Evolutionary conservation across 2,113 vertebrate genomes (phyloP).

Genomic region (Mobula hypostoma): DNA sequence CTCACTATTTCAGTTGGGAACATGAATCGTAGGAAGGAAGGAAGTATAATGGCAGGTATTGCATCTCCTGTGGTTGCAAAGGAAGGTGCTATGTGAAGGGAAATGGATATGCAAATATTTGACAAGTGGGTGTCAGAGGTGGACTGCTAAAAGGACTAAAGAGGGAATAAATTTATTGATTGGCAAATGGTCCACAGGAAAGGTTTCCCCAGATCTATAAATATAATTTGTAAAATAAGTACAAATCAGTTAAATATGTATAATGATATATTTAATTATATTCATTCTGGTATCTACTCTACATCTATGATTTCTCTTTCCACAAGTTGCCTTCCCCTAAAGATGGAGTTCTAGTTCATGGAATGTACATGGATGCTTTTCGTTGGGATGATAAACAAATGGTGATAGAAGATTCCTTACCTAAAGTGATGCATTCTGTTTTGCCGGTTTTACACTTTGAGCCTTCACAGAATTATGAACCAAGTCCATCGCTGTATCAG

Average conservation of each 20-base stretch:
- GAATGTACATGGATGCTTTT: conserved; percentile 68
- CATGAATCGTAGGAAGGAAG: too few species aligned
- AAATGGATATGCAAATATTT: too few species aligned
- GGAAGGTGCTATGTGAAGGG: too few species aligned
- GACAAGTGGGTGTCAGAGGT: too few species aligned
- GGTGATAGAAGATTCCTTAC: conserved; percentile 61
- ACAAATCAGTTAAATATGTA: background rate
- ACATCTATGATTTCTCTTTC: background rate
- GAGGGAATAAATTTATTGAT: background rate
- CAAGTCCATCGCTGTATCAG: conserved; percentile 52
- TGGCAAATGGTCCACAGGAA: background rate
- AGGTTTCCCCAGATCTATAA: background rate
- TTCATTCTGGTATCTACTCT: background rate
- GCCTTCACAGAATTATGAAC: conserved; percentile 60
- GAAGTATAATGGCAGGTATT: too few species aligned
- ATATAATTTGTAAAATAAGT: background rate
- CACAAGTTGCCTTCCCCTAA: conserved; percentile 58
- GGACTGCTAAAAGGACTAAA: too few species aligned
- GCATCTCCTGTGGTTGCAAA: too few species aligned
- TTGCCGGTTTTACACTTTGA: conserved; percentile 69
- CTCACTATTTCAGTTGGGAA: too few species aligned
- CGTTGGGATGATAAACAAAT: conserved; percentile 62
- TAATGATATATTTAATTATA: too few species aligned
- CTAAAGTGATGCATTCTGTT: conserved; percentile 60
- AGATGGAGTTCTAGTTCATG: conserved; percentile 65